Percentiles rank a stretch among this genome's conserved stretches.
Conservation (phyloP, 2,888 invertebrate species). For the Thera britannica region DNA sequence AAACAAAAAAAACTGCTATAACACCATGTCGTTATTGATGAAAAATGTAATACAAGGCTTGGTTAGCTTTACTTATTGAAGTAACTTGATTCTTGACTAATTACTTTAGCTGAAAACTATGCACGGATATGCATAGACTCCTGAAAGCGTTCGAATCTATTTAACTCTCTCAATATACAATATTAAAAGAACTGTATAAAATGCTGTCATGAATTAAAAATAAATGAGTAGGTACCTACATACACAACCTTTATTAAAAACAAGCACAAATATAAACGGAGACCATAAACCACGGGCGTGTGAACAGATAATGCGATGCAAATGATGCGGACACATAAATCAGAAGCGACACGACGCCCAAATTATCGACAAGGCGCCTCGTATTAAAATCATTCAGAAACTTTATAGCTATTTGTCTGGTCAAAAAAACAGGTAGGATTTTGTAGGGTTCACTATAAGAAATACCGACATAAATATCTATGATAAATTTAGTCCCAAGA, state of each 20-base stretch:
- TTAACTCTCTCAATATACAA: no score
- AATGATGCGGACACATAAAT: slow-evolving; percentile 71
- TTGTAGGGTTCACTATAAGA: slow-evolving; percentile 12
- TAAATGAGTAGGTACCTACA: not conserved
- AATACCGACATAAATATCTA: not conserved
- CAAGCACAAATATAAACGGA: slow-evolving; percentile 25
- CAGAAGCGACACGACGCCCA: slow-evolving; percentile 49
- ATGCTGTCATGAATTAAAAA: not conserved
- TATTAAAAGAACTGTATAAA: not conserved
- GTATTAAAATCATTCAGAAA: slow-evolving; percentile 34
- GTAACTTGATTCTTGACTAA: no score
- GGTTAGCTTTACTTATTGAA: no score
- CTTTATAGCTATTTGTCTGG: slow-evolving; percentile 23
- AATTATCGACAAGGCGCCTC: slow-evolving; percentile 47
- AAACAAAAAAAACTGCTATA: slow-evolving; percentile 81
- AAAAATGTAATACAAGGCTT: not conserved
- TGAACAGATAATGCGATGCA: slow-evolving; percentile 65
- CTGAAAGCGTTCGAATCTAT: not conserved
- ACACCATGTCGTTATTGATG: not conserved
- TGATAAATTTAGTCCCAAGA: no score
- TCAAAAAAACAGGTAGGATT: slow-evolving; percentile 13
- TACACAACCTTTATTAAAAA: slow-evolving; percentile 22
- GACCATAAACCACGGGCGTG: slow-evolving; percentile 43
- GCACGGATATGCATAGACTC: no score
- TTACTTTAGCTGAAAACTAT: no score